These are phyloP conservation scores for Girardinus metallicus DNA, from an alignment of 2,797 vertebrate genomes.

Conservation along the genomic window DNA sequence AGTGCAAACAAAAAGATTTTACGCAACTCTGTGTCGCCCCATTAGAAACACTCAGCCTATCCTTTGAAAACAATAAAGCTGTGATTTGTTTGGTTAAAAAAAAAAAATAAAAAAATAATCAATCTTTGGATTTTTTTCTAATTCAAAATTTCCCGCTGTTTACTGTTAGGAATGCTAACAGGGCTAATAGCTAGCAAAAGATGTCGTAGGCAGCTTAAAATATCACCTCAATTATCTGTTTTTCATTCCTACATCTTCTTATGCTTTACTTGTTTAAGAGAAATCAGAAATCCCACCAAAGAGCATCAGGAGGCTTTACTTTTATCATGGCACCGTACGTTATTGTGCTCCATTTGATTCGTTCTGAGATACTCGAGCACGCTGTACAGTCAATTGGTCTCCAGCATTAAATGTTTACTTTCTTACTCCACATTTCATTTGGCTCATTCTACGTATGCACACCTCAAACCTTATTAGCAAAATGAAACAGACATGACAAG, in stretches of 20 bases:
- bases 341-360: background rate
- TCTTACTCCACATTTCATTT: background rate
- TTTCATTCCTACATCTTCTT: background rate
- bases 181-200: background rate
- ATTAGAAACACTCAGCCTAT: background rate
- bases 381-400: background rate
- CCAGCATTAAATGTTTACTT: background rate
- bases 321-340: conserved; percentile 1
- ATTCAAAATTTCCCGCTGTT: background rate
- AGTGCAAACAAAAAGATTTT: background rate
- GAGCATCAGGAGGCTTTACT: background rate
- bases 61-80: background rate
- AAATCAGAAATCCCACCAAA: background rate
- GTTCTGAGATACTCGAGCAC: background rate
- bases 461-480: conserved; percentile 17
- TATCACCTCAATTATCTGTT: background rate
- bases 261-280: background rate
- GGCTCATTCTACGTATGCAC: background rate
- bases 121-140: background rate
- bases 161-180: background rate
- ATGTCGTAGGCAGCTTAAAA: background rate
- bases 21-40: background rate
- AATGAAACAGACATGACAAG: conserved; percentile 19
- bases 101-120: background rate
- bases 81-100: background rate